A percentile compares a stretch with the other conserved stretches of the same genome.
Conservation (phyloP, 2,888 invertebrate species). For the Eustalomyia histrio region DNA sequence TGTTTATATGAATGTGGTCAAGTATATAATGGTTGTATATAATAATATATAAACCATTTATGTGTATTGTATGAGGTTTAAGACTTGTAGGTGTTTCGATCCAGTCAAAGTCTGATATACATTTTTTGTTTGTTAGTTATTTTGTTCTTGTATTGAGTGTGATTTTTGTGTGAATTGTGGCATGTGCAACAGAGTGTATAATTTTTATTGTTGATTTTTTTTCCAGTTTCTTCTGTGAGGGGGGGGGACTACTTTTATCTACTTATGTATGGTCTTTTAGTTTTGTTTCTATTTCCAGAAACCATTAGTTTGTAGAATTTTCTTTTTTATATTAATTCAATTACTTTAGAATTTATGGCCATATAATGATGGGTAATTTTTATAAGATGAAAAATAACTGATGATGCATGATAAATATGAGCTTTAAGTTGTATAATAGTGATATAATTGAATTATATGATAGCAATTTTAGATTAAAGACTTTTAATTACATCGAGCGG, state of each 20-base stretch:
- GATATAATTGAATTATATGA: too few relatives aligned
- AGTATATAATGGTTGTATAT: conserved; percentile 34
- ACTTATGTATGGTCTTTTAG: conserved; percentile 28
- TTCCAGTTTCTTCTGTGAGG: background rate
- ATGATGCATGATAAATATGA: conserved; percentile 47
- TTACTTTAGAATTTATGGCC: conserved; percentile 63
- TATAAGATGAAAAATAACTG: conserved; percentile 51
- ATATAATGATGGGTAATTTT: conserved; percentile 61
- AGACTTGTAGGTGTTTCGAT: conserved; percentile 48
- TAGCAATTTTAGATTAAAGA: too few relatives aligned
- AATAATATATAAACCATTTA: conserved; percentile 39
- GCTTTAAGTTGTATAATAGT: too few relatives aligned
- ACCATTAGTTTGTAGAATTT: conserved; percentile 37
- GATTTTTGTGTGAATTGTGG: conserved; percentile 69
- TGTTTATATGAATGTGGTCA: conserved; percentile 40
- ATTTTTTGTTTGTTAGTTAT: conserved; percentile 20
- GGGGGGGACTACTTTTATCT: conserved; percentile 44
- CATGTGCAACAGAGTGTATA: conserved; percentile 70
- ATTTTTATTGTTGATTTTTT: conserved; percentile 65
- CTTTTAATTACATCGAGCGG: too few relatives aligned
- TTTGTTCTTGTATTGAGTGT: conserved; percentile 51
- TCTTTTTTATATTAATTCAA: conserved; percentile 59
- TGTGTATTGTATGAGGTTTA: conserved; percentile 25
- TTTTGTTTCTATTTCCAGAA: conserved; percentile 16
- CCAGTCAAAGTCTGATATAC: conserved; percentile 28